Evolutionary conservation across 1,140 invertebrate genomes (phyloP).

Genomic region (Drosophila bifasciata): DNA sequence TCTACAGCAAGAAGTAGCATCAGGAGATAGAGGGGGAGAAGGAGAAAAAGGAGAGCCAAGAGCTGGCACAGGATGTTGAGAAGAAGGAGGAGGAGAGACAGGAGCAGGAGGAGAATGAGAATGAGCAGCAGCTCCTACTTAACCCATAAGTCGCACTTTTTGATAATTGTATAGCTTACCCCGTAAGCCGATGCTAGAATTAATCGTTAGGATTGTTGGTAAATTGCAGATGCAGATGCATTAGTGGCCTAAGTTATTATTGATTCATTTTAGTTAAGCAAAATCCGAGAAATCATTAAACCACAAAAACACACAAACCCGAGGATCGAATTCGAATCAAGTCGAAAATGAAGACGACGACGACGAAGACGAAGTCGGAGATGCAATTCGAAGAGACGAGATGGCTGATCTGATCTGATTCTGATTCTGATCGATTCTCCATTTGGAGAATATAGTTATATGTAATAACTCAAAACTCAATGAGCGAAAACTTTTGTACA

Average conservation of each 20-base stretch:
- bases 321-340: slow-evolving; percentile 4
- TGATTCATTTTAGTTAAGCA: slow-evolving; percentile 62
- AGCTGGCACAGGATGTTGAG: too few species aligned
- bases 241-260: slow-evolving; percentile 64
- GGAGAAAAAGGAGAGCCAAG: background rate
- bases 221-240: slow-evolving; percentile 59
- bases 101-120: too few species aligned
- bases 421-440: too few species aligned
- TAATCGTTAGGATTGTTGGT: slow-evolving; percentile 64
- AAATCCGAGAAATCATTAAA: slow-evolving; percentile 1
- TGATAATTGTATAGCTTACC: slow-evolving; percentile 46
- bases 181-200: slow-evolving; percentile 38
- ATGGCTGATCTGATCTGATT: background rate
- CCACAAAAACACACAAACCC: slow-evolving; percentile 10
- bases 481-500: slow-evolving; percentile 65
- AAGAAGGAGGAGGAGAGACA: too few species aligned
- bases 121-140: background rate
- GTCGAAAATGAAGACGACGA: slow-evolving; percentile 1
- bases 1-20: slow-evolving; percentile 71
- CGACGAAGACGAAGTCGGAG: background rate
- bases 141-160: slow-evolving; percentile 12
- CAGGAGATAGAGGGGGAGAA: background rate
- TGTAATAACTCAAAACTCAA: slow-evolving; percentile 44
- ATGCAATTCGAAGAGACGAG: slow-evolving; percentile 7
- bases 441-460: too few species aligned